Conservation (phyloP, 2,113 vertebrate species). For the Syngnathus scovelli region DNA sequence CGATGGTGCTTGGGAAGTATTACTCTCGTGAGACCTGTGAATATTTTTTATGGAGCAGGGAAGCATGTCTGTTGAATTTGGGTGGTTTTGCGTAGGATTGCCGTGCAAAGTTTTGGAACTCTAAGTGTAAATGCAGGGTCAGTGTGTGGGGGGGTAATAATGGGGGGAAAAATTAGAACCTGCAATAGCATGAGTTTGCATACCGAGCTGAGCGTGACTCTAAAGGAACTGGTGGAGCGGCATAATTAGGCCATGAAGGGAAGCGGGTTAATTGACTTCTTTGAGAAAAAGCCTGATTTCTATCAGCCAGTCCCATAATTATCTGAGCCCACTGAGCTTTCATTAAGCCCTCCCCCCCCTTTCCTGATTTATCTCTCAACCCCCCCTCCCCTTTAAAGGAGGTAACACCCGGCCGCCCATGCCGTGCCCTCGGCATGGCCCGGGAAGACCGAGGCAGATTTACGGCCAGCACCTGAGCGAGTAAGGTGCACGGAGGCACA, state of each 20-base stretch:
- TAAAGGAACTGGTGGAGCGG: conserved; percentile 51
- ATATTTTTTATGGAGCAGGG: too few relatives aligned
- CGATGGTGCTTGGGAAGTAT: too few relatives aligned
- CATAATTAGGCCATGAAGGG: conserved; percentile 54
- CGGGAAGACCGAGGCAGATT: conserved; percentile 52
- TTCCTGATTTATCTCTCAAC: conserved; percentile 43
- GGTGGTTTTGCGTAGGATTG: too few relatives aligned
- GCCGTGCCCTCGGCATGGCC: conserved; percentile 35
- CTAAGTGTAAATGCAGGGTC: not conserved
- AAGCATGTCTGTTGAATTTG: too few relatives aligned
- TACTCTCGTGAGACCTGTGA: not conserved
- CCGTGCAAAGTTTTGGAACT: not conserved
- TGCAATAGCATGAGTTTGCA: conserved; percentile 52
- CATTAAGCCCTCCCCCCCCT: conserved; percentile 38
- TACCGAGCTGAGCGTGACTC: conserved; percentile 49
- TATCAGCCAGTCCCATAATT: conserved; percentile 61
- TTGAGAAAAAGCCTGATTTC: conserved; percentile 64
- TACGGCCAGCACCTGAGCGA: conserved; percentile 52
- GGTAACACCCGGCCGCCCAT: conserved; percentile 20
- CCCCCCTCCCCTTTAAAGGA: conserved; percentile 15
- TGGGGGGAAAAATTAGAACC: conserved; percentile 1
- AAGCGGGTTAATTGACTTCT: conserved; percentile 62
- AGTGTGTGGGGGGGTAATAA: not conserved
- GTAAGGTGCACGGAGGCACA: conserved; percentile 37
- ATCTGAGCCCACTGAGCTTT: conserved; percentile 47